Conservation (phyloP, 30 jellyfish, hydroid and myxozoan species). For the Sanderia malayensis region DNA sequence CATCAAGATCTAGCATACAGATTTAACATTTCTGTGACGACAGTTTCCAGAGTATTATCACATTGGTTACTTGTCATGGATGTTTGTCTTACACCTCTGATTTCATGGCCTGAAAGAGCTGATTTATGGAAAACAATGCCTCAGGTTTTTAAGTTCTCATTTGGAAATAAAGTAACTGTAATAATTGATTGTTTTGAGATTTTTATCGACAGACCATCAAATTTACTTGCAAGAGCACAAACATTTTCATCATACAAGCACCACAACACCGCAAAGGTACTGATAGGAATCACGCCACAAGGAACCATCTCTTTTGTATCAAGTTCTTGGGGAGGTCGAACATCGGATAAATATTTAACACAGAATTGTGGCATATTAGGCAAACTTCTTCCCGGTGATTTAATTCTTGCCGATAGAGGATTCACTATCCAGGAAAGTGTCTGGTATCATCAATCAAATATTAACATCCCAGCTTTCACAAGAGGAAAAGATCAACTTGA, state of each 20-base stretch:
- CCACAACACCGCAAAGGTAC: constrained; percentile 54
- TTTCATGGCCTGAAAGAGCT: constrained; percentile 56
- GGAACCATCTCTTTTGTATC: constrained; percentile 56
- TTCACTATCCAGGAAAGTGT: constrained; percentile 48
- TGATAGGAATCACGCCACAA: constrained; percentile 60
- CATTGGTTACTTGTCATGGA: constrained; percentile 57
- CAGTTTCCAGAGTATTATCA: constrained; percentile 51
- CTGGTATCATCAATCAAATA: constrained; percentile 48
- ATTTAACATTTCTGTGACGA: constrained; percentile 32
- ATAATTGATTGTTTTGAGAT: constrained; percentile 57
- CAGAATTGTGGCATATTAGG: constrained; percentile 48
- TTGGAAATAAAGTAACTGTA: constrained; percentile 40
- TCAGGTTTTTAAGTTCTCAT: constrained; percentile 28
- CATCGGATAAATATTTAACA: constrained; percentile 47
- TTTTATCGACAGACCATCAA: constrained; percentile 38
- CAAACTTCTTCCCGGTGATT: constrained; percentile 42
- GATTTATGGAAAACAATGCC: constrained; percentile 61
- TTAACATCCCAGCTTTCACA: constrained; percentile 49
- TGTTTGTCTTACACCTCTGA: constrained; percentile 35
- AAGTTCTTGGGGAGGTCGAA: constrained; percentile 64
- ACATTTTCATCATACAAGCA: constrained; percentile 53
- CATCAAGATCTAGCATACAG: constrained; percentile 55
- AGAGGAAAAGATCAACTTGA: constrained; percentile 54
- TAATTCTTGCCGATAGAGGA: constrained; percentile 45
- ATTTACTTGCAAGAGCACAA: constrained; percentile 59